These are phyloP conservation scores for Prionailurus bengalensis DNA, from an alignment of 2,113 vertebrate genomes.

Conservation along the genomic window DNA sequence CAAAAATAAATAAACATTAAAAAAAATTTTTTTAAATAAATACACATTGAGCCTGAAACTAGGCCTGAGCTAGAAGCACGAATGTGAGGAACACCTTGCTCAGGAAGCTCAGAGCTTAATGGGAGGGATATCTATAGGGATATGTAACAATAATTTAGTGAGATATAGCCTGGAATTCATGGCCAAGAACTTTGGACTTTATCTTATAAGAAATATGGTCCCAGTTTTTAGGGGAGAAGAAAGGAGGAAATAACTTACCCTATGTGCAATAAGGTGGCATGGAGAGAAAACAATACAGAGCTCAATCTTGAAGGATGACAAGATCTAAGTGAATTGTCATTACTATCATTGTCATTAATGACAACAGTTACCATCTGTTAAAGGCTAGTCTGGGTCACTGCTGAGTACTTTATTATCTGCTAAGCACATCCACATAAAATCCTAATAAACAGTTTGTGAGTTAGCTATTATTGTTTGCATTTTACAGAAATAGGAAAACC, in stretches of 20 bases:
- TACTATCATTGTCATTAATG: background rate
- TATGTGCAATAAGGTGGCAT: background rate
- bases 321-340: background rate
- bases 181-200: background rate
- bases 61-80: background rate
- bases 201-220: background rate
- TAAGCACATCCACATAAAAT: background rate
- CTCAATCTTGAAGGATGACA: background rate
- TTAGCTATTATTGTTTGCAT: background rate
- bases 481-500: slow-evolving; percentile 10
- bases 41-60: background rate
- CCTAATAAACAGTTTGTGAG: background rate
- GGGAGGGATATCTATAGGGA: background rate
- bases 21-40: background rate
- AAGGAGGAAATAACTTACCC: background rate
- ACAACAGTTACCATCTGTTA: background rate
- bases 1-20: too few relatives aligned
- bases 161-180: background rate
- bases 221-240: background rate
- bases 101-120: background rate
- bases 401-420: background rate
- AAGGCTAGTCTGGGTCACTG: background rate
- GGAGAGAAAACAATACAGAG: background rate
- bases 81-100: background rate
- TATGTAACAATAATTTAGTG: background rate